These are phyloP conservation scores for Hydrophis major DNA, from an alignment of 2,797 vertebrate genomes.

Conservation along the genomic window DNA sequence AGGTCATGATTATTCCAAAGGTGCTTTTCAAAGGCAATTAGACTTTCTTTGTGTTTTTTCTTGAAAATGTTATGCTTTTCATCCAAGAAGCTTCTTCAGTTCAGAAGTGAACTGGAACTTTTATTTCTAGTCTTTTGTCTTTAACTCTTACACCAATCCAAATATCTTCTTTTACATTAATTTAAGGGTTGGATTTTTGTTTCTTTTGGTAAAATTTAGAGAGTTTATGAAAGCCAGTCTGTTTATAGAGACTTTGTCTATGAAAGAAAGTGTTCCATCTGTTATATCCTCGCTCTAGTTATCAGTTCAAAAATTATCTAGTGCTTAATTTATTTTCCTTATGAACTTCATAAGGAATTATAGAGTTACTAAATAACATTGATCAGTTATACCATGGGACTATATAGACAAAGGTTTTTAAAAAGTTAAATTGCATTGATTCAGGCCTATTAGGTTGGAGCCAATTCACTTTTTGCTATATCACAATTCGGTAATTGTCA, in stretches of 20 bases:
- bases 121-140: not conserved
- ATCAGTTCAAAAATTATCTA: not conserved
- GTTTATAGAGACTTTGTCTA: not conserved
- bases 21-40: too few relatives aligned
- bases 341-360: not conserved
- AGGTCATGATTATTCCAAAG: too few relatives aligned
- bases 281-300: not conserved
- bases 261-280: not conserved
- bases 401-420: not conserved
- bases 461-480: not conserved
- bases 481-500: not conserved
- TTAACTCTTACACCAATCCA: not conserved
- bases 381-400: not conserved
- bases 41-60: too few relatives aligned
- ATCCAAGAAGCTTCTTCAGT: not conserved
- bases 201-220: not conserved
- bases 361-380: not conserved
- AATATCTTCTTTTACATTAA: not conserved
- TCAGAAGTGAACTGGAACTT: not conserved
- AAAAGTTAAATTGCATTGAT: not conserved
- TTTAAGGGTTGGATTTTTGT: not conserved
- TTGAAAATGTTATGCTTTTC: not conserved
- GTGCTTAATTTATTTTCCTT: not conserved
- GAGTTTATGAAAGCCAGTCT: not conserved
- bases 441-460: not conserved